phyloP scores from a whole-genome alignment of 2,888 invertebrate genomes.

The Lasius fuliginosus region DNA sequence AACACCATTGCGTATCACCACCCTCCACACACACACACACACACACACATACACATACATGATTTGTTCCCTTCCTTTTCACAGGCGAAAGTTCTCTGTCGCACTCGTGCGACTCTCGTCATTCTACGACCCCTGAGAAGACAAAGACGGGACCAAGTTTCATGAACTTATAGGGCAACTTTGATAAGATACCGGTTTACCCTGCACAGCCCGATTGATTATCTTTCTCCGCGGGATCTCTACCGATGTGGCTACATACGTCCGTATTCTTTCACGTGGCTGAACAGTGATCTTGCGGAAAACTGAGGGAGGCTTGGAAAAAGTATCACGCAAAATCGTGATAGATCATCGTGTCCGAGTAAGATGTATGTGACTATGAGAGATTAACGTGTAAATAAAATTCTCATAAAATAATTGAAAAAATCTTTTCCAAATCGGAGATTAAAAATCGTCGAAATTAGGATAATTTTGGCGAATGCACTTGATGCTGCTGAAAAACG shows the following conservation, averaged over 20 bases:
- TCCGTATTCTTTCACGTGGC: slow-evolving; percentile 54
- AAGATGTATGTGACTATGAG: neutral
- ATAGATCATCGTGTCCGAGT: neutral
- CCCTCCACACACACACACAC: neutral
- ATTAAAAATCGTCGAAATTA: neutral
- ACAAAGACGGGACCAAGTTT: slow-evolving; percentile 64
- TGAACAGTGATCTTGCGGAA: slow-evolving; percentile 34
- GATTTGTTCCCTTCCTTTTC: neutral
- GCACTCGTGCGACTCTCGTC: slow-evolving; percentile 17
- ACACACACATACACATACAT: neutral
- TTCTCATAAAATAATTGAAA: slow-evolving; percentile 6
- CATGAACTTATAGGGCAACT: slow-evolving; percentile 81
- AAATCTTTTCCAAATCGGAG: neutral
- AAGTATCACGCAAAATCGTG: slow-evolving; percentile 16
- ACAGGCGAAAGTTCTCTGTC: neutral
- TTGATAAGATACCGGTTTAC: slow-evolving; percentile 85
- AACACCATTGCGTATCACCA: neutral
- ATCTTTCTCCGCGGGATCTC: slow-evolving; percentile 76
- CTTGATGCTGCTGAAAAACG: neutral
- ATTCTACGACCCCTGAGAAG: neutral
- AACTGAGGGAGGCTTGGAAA: neutral
- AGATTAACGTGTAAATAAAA: neutral
- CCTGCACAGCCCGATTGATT: slow-evolving; percentile 83
- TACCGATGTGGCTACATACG: slow-evolving; percentile 47
- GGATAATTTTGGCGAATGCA: neutral